phyloP scores from a whole-genome alignment of 2,113 vertebrate species.

The Takifugu flavidus region DNA sequence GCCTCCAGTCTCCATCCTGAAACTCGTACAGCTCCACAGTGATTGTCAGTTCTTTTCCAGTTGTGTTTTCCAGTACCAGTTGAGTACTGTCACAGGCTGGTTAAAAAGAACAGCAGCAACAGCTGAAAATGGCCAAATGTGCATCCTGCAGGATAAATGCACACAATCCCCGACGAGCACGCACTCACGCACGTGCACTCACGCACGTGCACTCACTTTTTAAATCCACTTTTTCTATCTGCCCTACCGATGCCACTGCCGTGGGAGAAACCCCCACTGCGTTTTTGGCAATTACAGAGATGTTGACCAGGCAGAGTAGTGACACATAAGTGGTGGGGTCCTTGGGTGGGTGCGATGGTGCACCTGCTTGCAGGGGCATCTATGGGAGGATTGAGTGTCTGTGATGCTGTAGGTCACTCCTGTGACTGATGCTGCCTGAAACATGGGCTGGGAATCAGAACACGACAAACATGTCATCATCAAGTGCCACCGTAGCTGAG shows the following conservation, averaged over 20 bases:
- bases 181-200: too few relatives aligned
- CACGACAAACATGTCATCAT: not conserved
- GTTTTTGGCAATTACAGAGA: slow-evolving; percentile 53
- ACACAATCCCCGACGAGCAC: not conserved
- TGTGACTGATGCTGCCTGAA: slow-evolving; percentile 13
- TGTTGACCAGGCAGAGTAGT: slow-evolving; percentile 42
- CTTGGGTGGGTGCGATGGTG: not conserved
- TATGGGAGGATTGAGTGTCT: slow-evolving; percentile 14
- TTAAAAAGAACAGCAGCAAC: not conserved
- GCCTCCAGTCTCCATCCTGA: slow-evolving; percentile 29
- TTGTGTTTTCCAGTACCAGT: too few relatives aligned
- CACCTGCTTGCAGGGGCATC: slow-evolving; percentile 36
- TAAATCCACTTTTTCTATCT: slow-evolving; percentile 15
- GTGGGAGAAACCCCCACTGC: slow-evolving; percentile 42
- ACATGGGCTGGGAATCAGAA: slow-evolving; percentile 38
- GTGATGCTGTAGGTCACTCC: slow-evolving; percentile 25
- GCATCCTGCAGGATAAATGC: not conserved
- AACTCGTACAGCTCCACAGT: slow-evolving; percentile 64
- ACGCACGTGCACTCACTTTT: slow-evolving; percentile 47
- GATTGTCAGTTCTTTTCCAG: too few relatives aligned
- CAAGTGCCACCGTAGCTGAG: too few relatives aligned
- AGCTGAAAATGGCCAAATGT: not conserved
- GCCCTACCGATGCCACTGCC: slow-evolving; percentile 24
- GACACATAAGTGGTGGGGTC: slow-evolving; percentile 31
- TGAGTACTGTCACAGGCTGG: slow-evolving; percentile 51